Evolutionary conservation across 2,888 invertebrate genomes (phyloP).

Genomic region (Rosalia funebris): DNA sequence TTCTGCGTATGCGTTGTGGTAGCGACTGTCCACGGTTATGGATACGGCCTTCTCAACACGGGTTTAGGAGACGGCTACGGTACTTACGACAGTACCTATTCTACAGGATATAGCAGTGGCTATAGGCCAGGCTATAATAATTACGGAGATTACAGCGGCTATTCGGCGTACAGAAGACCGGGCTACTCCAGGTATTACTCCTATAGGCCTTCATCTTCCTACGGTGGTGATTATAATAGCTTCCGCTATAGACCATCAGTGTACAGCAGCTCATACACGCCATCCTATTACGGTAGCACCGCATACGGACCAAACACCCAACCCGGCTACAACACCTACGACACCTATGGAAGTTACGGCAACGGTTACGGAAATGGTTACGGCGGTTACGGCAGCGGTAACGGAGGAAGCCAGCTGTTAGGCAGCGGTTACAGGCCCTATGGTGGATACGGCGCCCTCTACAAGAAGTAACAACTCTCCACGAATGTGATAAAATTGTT

Average conservation of each 20-base stretch:
- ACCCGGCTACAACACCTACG: not conserved
- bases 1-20: conserved; percentile 6
- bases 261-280: not conserved
- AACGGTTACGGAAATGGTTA: conserved; percentile 1
- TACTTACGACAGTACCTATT: not conserved
- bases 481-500: no score
- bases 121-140: conserved; percentile 12
- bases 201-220: no score
- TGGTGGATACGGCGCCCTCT: conserved; percentile 41
- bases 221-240: not conserved
- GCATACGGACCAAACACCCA: not conserved
- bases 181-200: conserved; percentile 13
- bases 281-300: not conserved
- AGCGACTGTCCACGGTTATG: conserved; percentile 2
- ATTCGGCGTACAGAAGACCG: conserved; percentile 15
- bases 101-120: not conserved
- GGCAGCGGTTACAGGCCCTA: conserved; percentile 43
- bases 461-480: conserved; percentile 28
- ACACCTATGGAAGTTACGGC: not conserved
- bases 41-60: conserved; percentile 18
- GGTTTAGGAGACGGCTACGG: conserved; percentile 6
- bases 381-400: not conserved
- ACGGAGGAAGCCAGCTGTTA: conserved; percentile 36
- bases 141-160: not conserved
- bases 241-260: not conserved